phyloP scores from a whole-genome alignment of 2,113 vertebrate species.

The Camelus bactrianus region DNA sequence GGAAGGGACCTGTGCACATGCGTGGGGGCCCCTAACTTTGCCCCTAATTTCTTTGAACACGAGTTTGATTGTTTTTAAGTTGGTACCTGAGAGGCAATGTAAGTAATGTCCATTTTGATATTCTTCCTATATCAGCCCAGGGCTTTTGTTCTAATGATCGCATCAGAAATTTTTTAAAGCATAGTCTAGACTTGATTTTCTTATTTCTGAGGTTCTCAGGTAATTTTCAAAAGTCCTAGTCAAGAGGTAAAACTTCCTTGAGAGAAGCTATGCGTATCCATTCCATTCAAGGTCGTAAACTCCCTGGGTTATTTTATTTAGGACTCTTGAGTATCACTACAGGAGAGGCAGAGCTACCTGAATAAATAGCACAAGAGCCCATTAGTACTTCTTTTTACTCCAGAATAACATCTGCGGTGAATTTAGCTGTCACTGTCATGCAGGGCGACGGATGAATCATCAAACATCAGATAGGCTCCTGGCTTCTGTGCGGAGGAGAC shows the following conservation, averaged over 20 bases:
- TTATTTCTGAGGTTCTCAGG: background rate
- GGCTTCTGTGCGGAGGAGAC: constrained; percentile 15
- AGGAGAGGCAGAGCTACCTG: background rate
- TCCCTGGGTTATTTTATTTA: constrained; percentile 29
- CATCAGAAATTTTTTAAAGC: background rate
- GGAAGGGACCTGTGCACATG: too few relatives aligned
- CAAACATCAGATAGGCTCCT: background rate
- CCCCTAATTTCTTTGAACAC: background rate
- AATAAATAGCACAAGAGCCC: constrained; percentile 6
- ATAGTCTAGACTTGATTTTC: background rate
- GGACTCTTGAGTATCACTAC: background rate
- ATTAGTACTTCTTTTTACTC: constrained; percentile 12
- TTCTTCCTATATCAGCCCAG: background rate
- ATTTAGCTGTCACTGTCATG: constrained; percentile 48
- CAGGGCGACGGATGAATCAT: background rate
- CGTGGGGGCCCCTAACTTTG: fast-evolving
- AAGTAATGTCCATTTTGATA: background rate
- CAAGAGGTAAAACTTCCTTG: background rate
- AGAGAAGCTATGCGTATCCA: background rate
- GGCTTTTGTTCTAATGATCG: background rate
- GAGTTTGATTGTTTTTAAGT: background rate
- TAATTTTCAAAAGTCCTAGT: constrained; percentile 18
- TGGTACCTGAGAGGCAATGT: background rate
- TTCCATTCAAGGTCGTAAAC: background rate
- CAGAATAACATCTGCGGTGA: constrained; percentile 36